Evolutionary conservation across 2,888 invertebrate genomes (phyloP), one percentile per base, ranked within the genome.

Genomic region (Cryptophagus acutangulus): DNA sequence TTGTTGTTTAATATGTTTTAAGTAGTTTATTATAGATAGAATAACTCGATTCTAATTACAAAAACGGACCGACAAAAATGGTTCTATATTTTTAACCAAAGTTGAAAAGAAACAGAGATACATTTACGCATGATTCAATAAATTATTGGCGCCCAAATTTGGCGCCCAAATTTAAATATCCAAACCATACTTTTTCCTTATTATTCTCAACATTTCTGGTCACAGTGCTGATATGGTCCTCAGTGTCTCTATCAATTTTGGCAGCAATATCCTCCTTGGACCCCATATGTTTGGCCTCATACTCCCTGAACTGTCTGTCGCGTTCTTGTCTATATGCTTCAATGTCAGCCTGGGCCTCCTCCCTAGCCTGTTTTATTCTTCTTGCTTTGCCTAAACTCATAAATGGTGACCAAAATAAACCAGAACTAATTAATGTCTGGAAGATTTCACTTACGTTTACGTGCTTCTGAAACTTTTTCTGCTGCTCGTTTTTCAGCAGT

Each of bases 401-500:
- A n/a, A n/a, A n/a, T n/a, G n/a, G n/a, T n/a, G n/a, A n/a, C n/a
- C n/a, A n/a, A n/a, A n/a, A n/a, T n/a, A n/a, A n/a, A n/a, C n/a
- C 24, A 20, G 6, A n/a, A 20, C n/a, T 20, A n/a, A 8, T 20
- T 20, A 20, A 6, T 15, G 16, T 31, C 16, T 31, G 8, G 12
- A 16, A 3, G 16, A 15, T 31, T 40, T 36, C 33, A 66, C 70
- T 69, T 55, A 71, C 71, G 65, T 66, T 70, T 70, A 53, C 70
- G 60, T 14, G 71, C 71, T 54, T 70, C 70, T 9, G 66, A 58
- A 8, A 71, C 70, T 55, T 70, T 71, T 57, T 70, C 70, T 15
- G 70, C 70, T 14, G 70, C 70, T 51, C 64, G 64, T 57, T 71
- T 70, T 55, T 70, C 70, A 15, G 70, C 70, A 31, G 66, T 59